phyloP scores from a whole-genome alignment of 2,888 invertebrate genomes.

The Nineta flava region DNA sequence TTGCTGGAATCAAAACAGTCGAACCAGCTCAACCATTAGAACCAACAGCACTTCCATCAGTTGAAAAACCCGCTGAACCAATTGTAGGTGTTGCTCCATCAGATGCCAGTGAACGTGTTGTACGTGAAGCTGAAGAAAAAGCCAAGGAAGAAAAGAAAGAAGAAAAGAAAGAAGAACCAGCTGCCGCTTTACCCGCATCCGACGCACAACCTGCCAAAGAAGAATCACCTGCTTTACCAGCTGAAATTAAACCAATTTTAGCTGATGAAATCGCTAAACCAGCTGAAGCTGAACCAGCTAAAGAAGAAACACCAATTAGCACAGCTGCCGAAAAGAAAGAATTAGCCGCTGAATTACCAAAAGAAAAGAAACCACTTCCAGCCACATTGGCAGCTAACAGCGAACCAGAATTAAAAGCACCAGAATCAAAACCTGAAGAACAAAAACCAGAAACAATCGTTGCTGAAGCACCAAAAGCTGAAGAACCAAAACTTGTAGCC shows the following conservation, averaged over 20 bases:
- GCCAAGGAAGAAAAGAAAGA: background rate
- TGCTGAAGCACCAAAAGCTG: slow-evolving; percentile 6
- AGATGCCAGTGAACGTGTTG: slow-evolving; percentile 1
- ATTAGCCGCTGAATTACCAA: background rate
- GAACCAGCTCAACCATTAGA: background rate
- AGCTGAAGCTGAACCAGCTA: background rate
- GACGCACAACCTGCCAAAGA: background rate
- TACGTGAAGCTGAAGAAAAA: slow-evolving; percentile 2
- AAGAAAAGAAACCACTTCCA: background rate
- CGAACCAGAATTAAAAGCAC: background rate
- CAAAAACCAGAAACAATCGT: background rate
- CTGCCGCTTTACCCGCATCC: background rate
- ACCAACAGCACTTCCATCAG: background rate
- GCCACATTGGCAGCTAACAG: background rate
- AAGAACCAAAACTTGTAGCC: slow-evolving; percentile 8
- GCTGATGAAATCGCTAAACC: slow-evolving; percentile 2
- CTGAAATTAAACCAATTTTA: background rate
- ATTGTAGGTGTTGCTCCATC: background rate
- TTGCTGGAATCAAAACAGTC: background rate
- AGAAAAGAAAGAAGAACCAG: background rate
- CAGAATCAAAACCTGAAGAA: slow-evolving; percentile 1
- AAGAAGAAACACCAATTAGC: background rate
- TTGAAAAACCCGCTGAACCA: background rate
- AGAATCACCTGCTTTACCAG: background rate
- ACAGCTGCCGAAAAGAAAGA: slow-evolving; percentile 4